Evolutionary conservation across 1,140 invertebrate genomes (phyloP), one percentile per base, ranked within the genome.

Genomic region (Scaptodrosophila lebanonensis): DNA sequence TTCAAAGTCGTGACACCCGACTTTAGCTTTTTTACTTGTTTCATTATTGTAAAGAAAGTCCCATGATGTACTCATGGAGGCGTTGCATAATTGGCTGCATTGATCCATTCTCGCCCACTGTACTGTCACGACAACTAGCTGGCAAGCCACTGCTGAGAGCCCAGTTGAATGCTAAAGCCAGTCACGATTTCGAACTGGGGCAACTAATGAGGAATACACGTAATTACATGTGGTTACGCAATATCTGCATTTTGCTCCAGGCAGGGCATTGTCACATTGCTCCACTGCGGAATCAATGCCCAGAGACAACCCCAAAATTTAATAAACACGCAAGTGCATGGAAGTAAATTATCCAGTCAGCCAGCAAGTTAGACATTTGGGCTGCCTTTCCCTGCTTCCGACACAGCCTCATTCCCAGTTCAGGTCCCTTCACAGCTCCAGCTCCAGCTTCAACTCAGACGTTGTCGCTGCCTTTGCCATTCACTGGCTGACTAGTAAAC

Each of bases 311-410:
- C 76, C 69, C 53, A 67, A 70, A 82, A 82, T 82, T 82, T 82
- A 82, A 82, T 82, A 82, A 82, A 82, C 75, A 82, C 75, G 75
- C 75, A 82, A 82, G 69, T 82, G 76, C 66, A 82, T 62, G 75
- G 75, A 82, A 82, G 75, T 82, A 66, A 82, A 82, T 82, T 82
- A 67, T 82, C 57, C 75, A 65, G 76, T 60, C 75, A 82, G 75
- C 83, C 75, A 66, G n/a, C n/a, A n/a, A n/a, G n/a, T n/a, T n/a
- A n/a, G n/a, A n/a, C n/a, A n/a, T n/a, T n/a, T n/a, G n/a, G n/a
- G n/a, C n/a, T n/a, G n/a, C n/a, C n/a, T n/a, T n/a, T n/a, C n/a
- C 45, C 38, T 29, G 47, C 53, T 27, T 33, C 8, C 17, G 25
- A n/a, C 29, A 16, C 22, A 17, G 29, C 8, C 44, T 44, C 18